Base-by-base conservation (phyloP, 1,140 invertebrate species). In the Helicoverpa zea region DNA sequence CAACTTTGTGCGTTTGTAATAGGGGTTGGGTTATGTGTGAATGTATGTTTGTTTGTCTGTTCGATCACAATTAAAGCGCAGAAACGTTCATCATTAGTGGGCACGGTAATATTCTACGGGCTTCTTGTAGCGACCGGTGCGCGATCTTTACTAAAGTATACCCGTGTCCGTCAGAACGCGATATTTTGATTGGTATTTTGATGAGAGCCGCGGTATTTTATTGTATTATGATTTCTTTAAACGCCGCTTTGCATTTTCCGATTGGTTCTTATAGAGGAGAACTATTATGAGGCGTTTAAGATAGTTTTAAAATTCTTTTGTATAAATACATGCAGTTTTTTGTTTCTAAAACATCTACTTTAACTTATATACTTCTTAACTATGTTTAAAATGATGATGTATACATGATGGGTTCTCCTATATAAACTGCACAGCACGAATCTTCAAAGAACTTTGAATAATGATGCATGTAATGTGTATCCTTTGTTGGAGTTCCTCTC, bases 1-100 rank as follows among this genome's bases (percentile, higher is more conserved):
- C 13, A 51, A 81, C 84, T 49, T 87, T 91, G 86, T 72, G 2
- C 2, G 9, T 1, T 73, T 54, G 3, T 3, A 9, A 18, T 82
- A 85, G 70, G 70, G 81, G 58, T 30, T 64, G n/a, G n/a, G 4
- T 66, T 43, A 18, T 18, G 18, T 81, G 80, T 74, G 30, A 58
- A 54, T 18, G 47, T 88, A 86, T 81, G 76, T 85, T 86, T 84
- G 91, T 91, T 88, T 90, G 86, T 89, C 85, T 88, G 89, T 90
- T 90, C 88, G 91, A 90, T 89, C 86, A 89, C 92, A 94, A 94
- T 94, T 94, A 94, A 92, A 94, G 92, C 90, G 90, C 90, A 94
- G 90, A 91, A 94, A 90, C 88, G 90, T 89, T 90, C 87, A 85
- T 93, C 92, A 94, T 93, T 94, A 93, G 88, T 87, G 89, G 88